phyloP scores from a whole-genome alignment of 2,888 invertebrate species.

The Ophraella communa region DNA sequence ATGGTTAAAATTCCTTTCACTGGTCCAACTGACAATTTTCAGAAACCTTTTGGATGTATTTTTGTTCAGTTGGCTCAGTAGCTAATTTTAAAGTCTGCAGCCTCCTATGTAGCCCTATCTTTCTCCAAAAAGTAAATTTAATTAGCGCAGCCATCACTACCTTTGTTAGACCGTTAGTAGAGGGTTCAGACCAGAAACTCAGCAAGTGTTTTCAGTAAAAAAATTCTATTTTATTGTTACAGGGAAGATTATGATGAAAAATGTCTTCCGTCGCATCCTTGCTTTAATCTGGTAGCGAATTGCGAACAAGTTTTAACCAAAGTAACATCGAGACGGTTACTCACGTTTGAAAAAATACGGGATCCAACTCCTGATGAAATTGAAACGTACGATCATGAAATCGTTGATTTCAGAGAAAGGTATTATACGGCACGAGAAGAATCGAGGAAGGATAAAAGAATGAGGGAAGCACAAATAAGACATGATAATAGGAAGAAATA shows the following conservation, averaged over 20 bases:
- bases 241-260: slow-evolving; percentile 76
- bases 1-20: no score
- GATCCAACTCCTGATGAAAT: slow-evolving; percentile 62
- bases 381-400: slow-evolving; percentile 45
- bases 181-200: no score
- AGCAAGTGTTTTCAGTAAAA: slow-evolving; percentile 5
- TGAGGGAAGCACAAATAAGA: slow-evolving; percentile 56
- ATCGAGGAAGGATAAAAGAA: slow-evolving; percentile 68
- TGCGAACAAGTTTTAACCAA: slow-evolving; percentile 88
- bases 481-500: slow-evolving; percentile 50
- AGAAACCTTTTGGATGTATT: no score
- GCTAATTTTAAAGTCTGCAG: no score
- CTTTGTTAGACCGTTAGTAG: no score
- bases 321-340: slow-evolving; percentile 79
- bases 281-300: slow-evolving; percentile 78
- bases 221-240: slow-evolving; percentile 6
- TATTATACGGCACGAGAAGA: slow-evolving; percentile 75
- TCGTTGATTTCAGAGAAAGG: slow-evolving; percentile 68
- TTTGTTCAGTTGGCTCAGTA: no score
- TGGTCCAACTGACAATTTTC: no score
- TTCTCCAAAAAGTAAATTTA: no score
- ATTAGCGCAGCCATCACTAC: no score
- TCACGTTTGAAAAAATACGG: slow-evolving; percentile 82
- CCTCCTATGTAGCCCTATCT: no score
- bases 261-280: slow-evolving; percentile 81